Base-by-base conservation (phyloP, 1,140 invertebrate genomes). In the Orussus abietinus region DNA sequence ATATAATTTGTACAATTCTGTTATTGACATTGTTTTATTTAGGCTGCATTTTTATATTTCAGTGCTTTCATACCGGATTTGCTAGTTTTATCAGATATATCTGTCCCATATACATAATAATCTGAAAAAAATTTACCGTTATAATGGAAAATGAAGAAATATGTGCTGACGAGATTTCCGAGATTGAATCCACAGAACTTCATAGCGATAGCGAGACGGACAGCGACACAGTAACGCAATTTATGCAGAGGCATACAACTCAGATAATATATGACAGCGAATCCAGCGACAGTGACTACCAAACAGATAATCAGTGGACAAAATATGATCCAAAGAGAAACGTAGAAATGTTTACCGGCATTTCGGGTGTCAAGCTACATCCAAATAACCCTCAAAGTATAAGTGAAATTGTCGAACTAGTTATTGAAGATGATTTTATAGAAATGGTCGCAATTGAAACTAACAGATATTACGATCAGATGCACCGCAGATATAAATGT, bases 291-390 rank as follows among this genome's bases (percentile, higher is more conserved):
- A n/a, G n/a, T n/a, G n/a, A n/a, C n/a, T n/a, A n/a, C n/a, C n/a
- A 34, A 17, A 4, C 9, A 34, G 11, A 34, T 17, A 34, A 12
- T 34, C 11, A n/a, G 19, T 36, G 18, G 34, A 36, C 15, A 36
- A 36, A 36, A 36, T 36, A 36, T 21, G 11, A 36, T 36, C 7
- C 34, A 36, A 36, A 36, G 25, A 36, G 34, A 36, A 36, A 36
- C 18, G 21, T 36, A 36, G 34, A 36, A 36, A 7, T 36, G 15
- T 36, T 36, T 36, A 2, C 5, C 18, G 3, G 14, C 20, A 15
- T 18, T 34, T 15, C 32, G 12, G 32, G 18, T 36, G n/a, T 36
- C 18, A 20, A 36, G 20, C 4, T 21, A 36, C 14, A 13, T 36
- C 20, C 34, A n/a, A 36, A 20, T 36, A n/a, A 36, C 14, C 19